Evolutionary conservation across 2,888 invertebrate species (phyloP).

Genomic region (Ectemnius continuus): DNA sequence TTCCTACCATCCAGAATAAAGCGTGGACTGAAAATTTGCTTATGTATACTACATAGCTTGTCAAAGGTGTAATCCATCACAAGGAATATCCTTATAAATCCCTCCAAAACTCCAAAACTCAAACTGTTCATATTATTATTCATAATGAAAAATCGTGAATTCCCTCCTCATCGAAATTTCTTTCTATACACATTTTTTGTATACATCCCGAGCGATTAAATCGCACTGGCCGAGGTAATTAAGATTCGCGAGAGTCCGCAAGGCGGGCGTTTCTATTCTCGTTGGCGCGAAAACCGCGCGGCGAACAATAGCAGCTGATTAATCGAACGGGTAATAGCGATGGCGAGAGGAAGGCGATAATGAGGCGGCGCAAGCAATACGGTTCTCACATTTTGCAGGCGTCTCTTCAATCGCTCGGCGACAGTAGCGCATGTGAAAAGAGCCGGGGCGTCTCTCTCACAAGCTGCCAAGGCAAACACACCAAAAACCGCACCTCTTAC

Average conservation of each 20-base stretch:
- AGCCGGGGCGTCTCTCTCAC: constrained; percentile 36
- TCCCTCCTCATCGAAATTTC: too few relatives aligned
- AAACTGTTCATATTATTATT: too few relatives aligned
- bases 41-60: too few relatives aligned
- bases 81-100: too few relatives aligned
- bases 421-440: constrained; percentile 44
- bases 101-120: too few relatives aligned
- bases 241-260: background rate
- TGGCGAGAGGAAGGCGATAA: constrained; percentile 28
- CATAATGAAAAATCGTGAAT: too few relatives aligned
- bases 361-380: constrained; percentile 40
- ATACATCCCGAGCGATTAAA: background rate
- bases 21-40: too few relatives aligned
- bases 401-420: constrained; percentile 45
- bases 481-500: constrained; percentile 53
- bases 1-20: too few relatives aligned
- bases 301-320: constrained; percentile 22
- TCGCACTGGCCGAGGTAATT: background rate
- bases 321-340: constrained; percentile 1
- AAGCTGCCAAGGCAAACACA: constrained; percentile 24
- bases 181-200: too few relatives aligned
- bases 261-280: background rate
- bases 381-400: constrained; percentile 54
- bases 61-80: too few relatives aligned
- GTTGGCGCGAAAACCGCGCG: background rate